These are phyloP conservation scores for Calliphora vomitoria DNA, from an alignment of 2,888 invertebrate species.

Conservation along the genomic window DNA sequence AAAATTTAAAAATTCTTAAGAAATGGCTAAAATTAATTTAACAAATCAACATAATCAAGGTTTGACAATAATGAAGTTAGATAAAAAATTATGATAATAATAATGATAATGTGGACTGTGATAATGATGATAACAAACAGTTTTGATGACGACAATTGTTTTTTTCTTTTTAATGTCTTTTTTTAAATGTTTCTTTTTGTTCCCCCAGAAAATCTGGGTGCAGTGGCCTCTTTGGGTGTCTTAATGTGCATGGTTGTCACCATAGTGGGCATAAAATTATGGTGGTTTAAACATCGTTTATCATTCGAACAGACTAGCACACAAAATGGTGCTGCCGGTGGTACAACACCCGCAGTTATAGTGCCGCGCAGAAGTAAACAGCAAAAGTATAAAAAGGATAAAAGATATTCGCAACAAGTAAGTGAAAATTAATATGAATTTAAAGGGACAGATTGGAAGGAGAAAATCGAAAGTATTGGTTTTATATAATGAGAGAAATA, in stretches of 20 bases:
- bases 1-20: slow-evolving; percentile 36
- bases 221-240: slow-evolving; percentile 69
- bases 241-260: slow-evolving; percentile 80
- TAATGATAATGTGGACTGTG: neutral
- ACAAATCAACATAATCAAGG: slow-evolving; percentile 64
- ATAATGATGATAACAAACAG: neutral
- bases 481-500: no score
- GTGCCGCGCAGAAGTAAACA: slow-evolving; percentile 64
- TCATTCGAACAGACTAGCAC: slow-evolving; percentile 78
- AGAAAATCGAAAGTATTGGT: neutral
- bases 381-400: slow-evolving; percentile 70
- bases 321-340: slow-evolving; percentile 73
- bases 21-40: slow-evolving; percentile 67
- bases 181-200: slow-evolving; percentile 2
- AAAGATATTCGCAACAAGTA: slow-evolving; percentile 76
- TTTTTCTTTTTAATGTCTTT: slow-evolving; percentile 1
- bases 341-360: slow-evolving; percentile 66
- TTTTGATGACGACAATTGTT: slow-evolving; percentile 1
- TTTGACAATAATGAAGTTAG: slow-evolving; percentile 27
- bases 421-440: neutral
- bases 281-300: slow-evolving; percentile 85
- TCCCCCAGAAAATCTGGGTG: slow-evolving; percentile 51
- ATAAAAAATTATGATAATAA: slow-evolving; percentile 2
- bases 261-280: slow-evolving; percentile 85
- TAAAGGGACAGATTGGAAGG: neutral